phyloP scores from a whole-genome alignment of 2,113 vertebrate genomes.

The rat (Rattus norvegicus) region DNA sequence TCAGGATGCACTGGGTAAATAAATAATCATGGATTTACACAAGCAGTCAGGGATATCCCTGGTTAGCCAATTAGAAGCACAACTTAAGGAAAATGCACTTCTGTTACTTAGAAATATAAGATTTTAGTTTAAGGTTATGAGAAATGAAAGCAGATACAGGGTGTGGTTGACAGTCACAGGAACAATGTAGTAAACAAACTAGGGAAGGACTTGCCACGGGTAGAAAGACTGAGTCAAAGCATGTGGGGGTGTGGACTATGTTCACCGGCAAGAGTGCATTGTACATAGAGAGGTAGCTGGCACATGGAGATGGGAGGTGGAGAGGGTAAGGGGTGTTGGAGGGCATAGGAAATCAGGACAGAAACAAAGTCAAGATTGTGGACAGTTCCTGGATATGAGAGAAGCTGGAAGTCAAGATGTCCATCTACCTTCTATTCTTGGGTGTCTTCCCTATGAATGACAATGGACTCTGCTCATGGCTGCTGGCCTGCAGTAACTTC shows the following conservation, averaged over 20 bases:
- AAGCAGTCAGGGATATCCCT: neutral
- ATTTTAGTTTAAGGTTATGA: neutral
- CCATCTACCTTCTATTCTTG: fast-evolving
- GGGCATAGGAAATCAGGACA: no score
- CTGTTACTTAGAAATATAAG: neutral
- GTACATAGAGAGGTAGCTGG: fast-evolving
- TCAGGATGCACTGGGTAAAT: no score
- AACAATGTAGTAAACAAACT: neutral
- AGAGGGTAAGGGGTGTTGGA: neutral
- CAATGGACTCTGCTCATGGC: neutral
- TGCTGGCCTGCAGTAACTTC: neutral
- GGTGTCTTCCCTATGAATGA: neutral
- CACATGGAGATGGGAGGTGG: fast-evolving
- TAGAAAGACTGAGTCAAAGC: neutral
- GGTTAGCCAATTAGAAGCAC: neutral
- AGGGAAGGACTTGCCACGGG: no score
- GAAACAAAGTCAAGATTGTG: neutral
- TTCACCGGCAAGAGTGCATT: no score
- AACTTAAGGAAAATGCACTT: neutral
- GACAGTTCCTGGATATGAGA: no score
- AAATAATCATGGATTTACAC: no score
- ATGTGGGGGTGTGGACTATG: neutral
- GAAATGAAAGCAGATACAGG: neutral
- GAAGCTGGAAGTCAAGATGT: neutral
- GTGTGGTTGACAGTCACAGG: neutral